These are phyloP conservation scores for Spinibarbus caldwelli DNA, from an alignment of 2,797 vertebrate species.

Conservation along the genomic window DNA sequence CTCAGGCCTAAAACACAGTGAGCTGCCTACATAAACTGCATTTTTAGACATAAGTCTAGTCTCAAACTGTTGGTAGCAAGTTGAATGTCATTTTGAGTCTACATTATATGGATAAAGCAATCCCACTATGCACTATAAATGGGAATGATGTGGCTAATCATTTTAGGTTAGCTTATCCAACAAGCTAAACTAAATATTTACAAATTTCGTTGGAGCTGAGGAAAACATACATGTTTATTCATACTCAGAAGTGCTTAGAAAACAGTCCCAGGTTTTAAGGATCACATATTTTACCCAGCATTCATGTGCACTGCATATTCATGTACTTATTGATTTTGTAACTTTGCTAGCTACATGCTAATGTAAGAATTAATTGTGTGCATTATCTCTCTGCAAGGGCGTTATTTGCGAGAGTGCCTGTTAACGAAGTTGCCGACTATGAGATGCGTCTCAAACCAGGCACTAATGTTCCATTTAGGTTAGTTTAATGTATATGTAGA, in stretches of 20 bases:
- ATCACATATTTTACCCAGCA: neutral
- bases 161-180: neutral
- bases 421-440: constrained; percentile 2
- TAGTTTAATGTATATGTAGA: neutral
- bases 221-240: constrained; percentile 7
- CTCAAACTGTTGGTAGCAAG: neutral
- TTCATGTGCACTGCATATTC: neutral
- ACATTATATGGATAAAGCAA: neutral
- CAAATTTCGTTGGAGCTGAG: neutral
- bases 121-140: neutral
- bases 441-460: too few relatives aligned
- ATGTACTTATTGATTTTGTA: neutral
- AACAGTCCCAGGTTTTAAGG: neutral
- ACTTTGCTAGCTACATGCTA: constrained; percentile 1
- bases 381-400: neutral
- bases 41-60: constrained; percentile 7
- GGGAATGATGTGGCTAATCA: neutral
- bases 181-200: constrained; percentile 1
- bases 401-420: neutral
- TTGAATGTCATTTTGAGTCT: neutral
- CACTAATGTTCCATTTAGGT: constrained; percentile 21
- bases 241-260: neutral
- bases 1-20: neutral
- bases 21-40: constrained; percentile 1
- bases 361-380: constrained; percentile 3